Evolutionary conservation across 2,113 vertebrate genomes (phyloP).

Genomic region (Meles meles): DNA sequence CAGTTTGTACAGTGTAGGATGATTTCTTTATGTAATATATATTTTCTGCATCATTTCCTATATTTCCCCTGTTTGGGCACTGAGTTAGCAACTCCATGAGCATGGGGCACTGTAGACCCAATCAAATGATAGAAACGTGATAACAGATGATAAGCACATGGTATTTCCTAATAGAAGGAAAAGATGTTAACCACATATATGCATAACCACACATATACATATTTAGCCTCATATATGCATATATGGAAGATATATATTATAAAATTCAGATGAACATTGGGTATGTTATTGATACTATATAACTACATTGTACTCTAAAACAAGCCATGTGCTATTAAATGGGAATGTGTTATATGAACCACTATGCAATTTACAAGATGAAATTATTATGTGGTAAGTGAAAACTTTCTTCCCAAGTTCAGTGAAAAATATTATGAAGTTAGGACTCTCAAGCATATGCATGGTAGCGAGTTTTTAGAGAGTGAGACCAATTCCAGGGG

Average conservation of each 20-base stretch:
- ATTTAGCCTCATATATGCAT: neutral
- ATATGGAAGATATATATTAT: neutral
- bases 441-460: neutral
- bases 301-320: neutral
- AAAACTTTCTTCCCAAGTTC: neutral
- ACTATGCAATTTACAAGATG: neutral
- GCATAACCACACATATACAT: neutral
- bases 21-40: neutral
- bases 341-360: neutral
- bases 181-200: neutral
- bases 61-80: neutral
- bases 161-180: neutral
- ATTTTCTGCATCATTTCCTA: neutral
- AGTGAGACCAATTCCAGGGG: neutral
- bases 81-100: neutral
- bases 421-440: neutral
- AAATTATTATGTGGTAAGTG: neutral
- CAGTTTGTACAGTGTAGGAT: neutral
- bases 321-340: neutral
- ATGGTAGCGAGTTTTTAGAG: neutral
- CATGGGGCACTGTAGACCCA: neutral
- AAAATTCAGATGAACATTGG: neutral
- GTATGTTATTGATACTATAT: neutral
- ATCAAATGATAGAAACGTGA: neutral
- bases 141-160: neutral